Conservation (phyloP, 2,113 vertebrate species). For the Acinonyx jubatus region DNA sequence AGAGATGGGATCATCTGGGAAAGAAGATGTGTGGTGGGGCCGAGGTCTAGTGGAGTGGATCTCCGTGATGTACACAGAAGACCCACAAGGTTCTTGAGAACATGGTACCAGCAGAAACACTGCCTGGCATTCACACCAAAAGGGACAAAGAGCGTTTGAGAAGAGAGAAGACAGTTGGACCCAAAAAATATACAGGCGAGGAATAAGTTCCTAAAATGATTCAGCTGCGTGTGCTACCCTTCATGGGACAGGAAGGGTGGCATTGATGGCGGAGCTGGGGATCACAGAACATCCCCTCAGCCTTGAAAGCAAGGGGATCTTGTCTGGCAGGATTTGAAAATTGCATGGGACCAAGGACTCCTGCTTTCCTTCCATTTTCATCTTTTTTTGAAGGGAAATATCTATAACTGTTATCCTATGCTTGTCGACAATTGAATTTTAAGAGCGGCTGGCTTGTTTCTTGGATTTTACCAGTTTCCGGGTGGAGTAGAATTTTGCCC, state of each 20-base stretch:
- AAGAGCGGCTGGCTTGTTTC: not conserved
- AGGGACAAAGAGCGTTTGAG: not conserved
- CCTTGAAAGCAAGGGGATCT: not conserved
- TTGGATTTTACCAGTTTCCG: not conserved
- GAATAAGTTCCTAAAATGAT: not conserved
- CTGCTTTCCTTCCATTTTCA: not conserved
- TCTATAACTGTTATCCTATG: fast-evolving
- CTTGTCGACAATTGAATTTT: not conserved
- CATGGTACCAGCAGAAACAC: not conserved
- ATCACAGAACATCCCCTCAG: no score
- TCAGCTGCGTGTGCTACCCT: not conserved
- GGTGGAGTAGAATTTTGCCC: not conserved
- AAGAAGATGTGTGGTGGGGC: not conserved
- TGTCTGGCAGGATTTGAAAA: not conserved
- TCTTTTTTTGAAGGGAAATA: no score
- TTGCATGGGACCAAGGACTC: no score
- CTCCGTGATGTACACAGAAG: not conserved
- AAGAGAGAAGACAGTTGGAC: not conserved
- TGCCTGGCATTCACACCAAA: not conserved
- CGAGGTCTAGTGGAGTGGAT: not conserved
- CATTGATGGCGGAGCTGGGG: fast-evolving
- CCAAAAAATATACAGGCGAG: no score
- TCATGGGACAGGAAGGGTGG: not conserved
- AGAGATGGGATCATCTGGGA: no score
- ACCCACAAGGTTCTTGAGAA: not conserved